A percentile compares a stretch with the other conserved stretches of the same genome.
phyloP scores from a whole-genome alignment of 2,113 vertebrate genomes.

The Rhinopomastus cyanomelas region DNA sequence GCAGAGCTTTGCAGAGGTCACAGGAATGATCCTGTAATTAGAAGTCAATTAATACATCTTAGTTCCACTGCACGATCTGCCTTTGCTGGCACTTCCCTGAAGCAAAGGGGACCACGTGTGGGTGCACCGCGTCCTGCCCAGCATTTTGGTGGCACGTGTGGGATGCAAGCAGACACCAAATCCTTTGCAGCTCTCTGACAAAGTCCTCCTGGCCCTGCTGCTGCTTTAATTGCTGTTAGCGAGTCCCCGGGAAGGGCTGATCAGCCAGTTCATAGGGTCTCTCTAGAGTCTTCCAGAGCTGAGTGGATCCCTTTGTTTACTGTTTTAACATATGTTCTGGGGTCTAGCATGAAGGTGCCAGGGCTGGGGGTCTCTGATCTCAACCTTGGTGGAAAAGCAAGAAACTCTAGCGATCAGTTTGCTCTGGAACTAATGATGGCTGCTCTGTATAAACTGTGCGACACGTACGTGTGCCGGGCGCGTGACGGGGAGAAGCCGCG shows the following conservation, averaged over 20 bases:
- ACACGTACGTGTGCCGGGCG: not conserved
- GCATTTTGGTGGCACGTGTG: not conserved
- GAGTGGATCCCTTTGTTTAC: not conserved
- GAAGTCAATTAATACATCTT: not conserved
- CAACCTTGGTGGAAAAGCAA: not conserved
- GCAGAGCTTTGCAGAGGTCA: too few relatives aligned
- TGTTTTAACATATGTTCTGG: not conserved
- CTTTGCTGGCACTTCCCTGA: not conserved
- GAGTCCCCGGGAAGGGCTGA: accelerated
- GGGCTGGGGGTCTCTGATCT: not conserved
- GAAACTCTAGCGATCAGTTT: not conserved
- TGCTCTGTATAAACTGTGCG: not conserved
- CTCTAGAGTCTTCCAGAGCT: not conserved
- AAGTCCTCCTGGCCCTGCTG: not conserved
- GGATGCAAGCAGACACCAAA: not conserved
- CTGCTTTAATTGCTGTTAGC: not conserved
- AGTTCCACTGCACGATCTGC: not conserved
- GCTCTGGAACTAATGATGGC: not conserved
- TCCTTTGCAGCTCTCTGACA: not conserved
- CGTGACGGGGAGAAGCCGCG: not conserved
- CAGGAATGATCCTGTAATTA: not conserved
- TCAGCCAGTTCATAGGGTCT: not conserved
- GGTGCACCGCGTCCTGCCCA: too few relatives aligned
- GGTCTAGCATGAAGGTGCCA: not conserved
- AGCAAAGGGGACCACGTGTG: accelerated